Conservation (phyloP, 2,888 invertebrate genomes). For the Tigriopus californicus region DNA sequence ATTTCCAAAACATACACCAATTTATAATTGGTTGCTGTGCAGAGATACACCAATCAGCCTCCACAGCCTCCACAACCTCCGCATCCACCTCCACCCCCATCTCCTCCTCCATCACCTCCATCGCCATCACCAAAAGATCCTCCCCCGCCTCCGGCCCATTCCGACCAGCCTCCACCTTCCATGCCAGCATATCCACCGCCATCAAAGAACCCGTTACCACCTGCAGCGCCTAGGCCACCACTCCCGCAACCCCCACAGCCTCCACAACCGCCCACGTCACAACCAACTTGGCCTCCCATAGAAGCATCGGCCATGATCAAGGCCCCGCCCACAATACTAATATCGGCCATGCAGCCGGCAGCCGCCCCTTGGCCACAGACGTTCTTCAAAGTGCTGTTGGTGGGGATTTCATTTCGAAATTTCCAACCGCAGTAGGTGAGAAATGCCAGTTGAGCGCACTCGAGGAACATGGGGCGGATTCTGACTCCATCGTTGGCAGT, state of each 20-base stretch:
- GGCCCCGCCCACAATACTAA: neutral
- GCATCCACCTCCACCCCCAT: constrained; percentile 6
- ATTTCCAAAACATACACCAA: too few relatives aligned
- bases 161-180: too few relatives aligned
- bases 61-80: constrained; percentile 13
- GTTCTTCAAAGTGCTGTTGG: neutral
- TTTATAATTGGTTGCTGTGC: too few relatives aligned
- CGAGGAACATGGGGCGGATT: neutral
- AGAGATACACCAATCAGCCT: neutral
- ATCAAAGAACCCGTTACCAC: too few relatives aligned
- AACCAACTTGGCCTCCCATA: neutral
- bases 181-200: too few relatives aligned
- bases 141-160: too few relatives aligned
- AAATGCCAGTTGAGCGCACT: neutral
- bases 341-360: neutral
- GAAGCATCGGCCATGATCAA: neutral
- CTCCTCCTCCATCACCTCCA: neutral
- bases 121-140: neutral
- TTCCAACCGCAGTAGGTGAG: neutral
- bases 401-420: neutral
- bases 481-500: neutral
- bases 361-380: neutral
- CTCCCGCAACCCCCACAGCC: neutral
- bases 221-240: neutral
- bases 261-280: neutral